Evolutionary conservation across 2,113 vertebrate genomes (phyloP).

Genomic region (Psophia crepitans): DNA sequence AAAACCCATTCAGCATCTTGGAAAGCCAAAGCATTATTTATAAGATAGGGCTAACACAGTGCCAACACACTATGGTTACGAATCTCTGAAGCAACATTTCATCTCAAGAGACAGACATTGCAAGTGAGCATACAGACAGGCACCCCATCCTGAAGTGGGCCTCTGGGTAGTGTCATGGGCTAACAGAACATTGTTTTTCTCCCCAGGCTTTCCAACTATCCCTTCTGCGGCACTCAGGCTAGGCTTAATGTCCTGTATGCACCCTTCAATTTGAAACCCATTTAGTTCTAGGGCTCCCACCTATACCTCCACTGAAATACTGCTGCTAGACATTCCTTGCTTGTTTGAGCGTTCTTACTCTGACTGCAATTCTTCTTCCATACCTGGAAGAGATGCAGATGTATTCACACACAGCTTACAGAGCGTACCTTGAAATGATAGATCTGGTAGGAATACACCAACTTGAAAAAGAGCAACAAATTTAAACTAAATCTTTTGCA

Average conservation of each 20-base stretch:
- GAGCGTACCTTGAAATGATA: neutral
- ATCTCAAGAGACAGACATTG: neutral
- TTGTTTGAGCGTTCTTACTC: neutral
- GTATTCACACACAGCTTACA: neutral
- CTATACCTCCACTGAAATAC: neutral
- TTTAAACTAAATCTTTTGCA: neutral
- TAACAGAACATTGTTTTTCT: neutral
- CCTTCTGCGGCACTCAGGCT: no score
- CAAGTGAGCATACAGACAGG: neutral
- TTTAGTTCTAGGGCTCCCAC: neutral
- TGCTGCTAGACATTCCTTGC: neutral
- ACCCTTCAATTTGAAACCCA: neutral
- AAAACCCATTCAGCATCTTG: neutral
- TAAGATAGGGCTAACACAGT: neutral
- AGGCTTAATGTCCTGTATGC: neutral
- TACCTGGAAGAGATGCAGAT: neutral
- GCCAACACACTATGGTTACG: neutral
- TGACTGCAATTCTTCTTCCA: neutral
- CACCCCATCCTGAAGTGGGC: neutral
- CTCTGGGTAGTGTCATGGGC: neutral
- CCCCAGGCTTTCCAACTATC: neutral
- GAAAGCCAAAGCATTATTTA: neutral
- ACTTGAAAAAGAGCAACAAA: neutral
- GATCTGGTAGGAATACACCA: neutral
- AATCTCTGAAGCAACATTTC: fast-evolving